Percentiles rank a stretch among this genome's conserved stretches.
These are phyloP conservation scores for Sarcophaga rosellei DNA, from an alignment of 2,888 invertebrate genomes.

Conservation along the genomic window DNA sequence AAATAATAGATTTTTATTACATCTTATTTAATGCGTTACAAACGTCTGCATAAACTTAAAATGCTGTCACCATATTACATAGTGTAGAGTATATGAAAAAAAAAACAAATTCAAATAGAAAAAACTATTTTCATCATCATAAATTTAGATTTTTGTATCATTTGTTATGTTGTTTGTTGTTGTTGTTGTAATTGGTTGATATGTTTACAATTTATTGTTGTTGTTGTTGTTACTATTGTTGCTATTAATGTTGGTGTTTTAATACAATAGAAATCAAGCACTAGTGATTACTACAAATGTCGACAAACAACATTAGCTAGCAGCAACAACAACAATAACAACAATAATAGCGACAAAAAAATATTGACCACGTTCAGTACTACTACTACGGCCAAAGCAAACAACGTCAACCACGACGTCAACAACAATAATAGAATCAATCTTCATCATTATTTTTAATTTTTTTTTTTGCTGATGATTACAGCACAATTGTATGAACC, in stretches of 20 bases:
- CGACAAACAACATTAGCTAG: not conserved
- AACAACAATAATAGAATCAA: constrained; percentile 57
- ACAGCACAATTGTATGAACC: constrained; percentile 33
- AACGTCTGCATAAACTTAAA: not conserved
- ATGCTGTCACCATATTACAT: not conserved
- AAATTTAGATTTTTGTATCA: constrained; percentile 60
- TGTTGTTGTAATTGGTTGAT: not conserved
- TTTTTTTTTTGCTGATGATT: constrained; percentile 31
- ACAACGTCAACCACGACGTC: constrained; percentile 34
- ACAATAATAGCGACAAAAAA: constrained; percentile 11
- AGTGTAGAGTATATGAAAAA: too few species aligned
- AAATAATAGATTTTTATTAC: too few species aligned
- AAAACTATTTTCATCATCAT: constrained; percentile 51
- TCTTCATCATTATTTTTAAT: constrained; percentile 49
- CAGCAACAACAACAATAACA: constrained; percentile 37
- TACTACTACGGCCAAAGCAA: constrained; percentile 4
- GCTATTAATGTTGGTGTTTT: not conserved
- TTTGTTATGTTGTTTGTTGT: constrained; percentile 41
- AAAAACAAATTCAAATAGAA: constrained; percentile 7
- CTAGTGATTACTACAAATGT: not conserved
- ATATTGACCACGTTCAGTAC: not conserved
- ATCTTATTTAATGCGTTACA: not conserved
- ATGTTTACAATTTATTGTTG: constrained; percentile 48
- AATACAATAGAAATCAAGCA: constrained; percentile 46
- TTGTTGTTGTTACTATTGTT: not conserved